These are phyloP conservation scores for Varanus komodoensis DNA, from an alignment of 2,113 vertebrate species.

Conservation along the genomic window DNA sequence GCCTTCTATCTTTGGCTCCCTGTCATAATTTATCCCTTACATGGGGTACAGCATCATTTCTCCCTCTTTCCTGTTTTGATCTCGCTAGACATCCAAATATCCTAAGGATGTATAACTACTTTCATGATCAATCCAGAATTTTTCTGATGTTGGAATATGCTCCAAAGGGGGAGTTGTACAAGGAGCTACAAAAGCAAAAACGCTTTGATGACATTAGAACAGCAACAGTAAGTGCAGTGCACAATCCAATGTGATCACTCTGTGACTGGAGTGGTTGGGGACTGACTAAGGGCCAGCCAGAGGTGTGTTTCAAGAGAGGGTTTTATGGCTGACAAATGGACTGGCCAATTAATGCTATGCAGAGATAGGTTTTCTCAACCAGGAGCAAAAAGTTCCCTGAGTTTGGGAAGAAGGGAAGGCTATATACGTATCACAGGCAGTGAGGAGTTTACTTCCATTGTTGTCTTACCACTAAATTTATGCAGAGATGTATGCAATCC, in stretches of 20 bases:
- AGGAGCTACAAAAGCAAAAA: slow-evolving; percentile 22
- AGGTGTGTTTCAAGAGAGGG: neutral
- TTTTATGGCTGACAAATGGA: neutral
- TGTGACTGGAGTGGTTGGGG: neutral
- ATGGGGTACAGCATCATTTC: neutral
- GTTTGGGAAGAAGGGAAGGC: neutral
- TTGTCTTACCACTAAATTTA: neutral
- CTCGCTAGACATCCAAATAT: slow-evolving; percentile 41
- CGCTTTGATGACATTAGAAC: slow-evolving; percentile 40
- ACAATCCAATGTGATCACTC: neutral
- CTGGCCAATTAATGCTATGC: neutral
- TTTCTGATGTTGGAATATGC: slow-evolving; percentile 47
- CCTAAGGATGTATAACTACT: slow-evolving; percentile 43
- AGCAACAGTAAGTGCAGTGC: slow-evolving; percentile 29
- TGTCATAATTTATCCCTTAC: neutral
- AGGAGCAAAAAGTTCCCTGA: neutral
- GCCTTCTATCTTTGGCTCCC: neutral
- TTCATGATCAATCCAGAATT: slow-evolving; percentile 31
- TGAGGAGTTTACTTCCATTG: neutral
- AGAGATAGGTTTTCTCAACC: neutral
- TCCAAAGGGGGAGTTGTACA: slow-evolving; percentile 38
- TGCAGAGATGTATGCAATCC: neutral
- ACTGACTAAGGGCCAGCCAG: too few relatives aligned
- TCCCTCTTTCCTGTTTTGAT: neutral
- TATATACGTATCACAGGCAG: neutral